Evolutionary conservation across 2,113 vertebrate species (phyloP).

Genomic region (Micronisus gabar): DNA sequence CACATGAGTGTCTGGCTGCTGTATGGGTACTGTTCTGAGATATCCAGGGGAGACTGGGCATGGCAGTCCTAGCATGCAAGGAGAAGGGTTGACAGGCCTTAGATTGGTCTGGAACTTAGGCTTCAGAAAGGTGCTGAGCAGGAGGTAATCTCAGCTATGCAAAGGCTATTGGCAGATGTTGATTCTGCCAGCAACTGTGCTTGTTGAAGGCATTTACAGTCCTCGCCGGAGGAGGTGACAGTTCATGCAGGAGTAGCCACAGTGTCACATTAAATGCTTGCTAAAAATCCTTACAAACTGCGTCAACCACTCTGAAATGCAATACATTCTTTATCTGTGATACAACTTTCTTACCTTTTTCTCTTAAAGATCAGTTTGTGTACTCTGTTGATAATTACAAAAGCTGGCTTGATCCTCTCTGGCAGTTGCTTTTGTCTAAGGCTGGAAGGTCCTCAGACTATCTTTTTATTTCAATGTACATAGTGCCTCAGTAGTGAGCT

Average conservation of each 20-base stretch:
- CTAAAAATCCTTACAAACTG: neutral
- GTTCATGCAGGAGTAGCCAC: neutral
- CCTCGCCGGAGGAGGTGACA: neutral
- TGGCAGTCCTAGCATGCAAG: accelerated
- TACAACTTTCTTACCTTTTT: neutral
- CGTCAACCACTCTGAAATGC: accelerated
- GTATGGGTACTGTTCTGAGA: neutral
- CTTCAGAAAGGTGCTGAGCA: neutral
- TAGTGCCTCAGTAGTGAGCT: accelerated
- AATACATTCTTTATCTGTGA: accelerated
- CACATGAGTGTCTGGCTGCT: accelerated
- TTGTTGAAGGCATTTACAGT: neutral
- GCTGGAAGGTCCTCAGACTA: neutral
- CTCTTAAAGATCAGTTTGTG: neutral
- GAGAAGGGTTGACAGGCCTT: neutral
- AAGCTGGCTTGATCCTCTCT: neutral
- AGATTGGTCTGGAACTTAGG: neutral
- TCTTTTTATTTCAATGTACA: neutral
- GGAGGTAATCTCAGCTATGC: neutral
- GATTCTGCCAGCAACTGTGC: neutral
- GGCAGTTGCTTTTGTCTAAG: neutral
- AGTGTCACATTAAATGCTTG: accelerated
- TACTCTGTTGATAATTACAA: too few species aligned
- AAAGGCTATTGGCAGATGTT: neutral
- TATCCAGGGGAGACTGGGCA: neutral